These are phyloP conservation scores for Nymphalis io DNA, from an alignment of 1,140 invertebrate species.

Conservation along the genomic window DNA sequence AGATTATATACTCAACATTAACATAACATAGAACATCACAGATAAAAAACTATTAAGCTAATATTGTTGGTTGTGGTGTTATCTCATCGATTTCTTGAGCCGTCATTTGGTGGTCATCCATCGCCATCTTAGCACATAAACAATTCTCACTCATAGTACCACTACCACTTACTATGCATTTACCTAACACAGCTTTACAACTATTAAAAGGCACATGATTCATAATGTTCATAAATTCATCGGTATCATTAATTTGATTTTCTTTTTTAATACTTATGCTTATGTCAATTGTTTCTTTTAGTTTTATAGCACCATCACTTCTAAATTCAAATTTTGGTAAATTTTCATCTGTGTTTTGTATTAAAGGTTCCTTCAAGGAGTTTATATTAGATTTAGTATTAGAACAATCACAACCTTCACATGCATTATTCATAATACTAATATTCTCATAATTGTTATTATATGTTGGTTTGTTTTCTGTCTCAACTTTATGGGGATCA, in stretches of 20 bases:
- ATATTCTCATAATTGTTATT: slow-evolving; percentile 14
- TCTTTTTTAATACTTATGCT: slow-evolving; percentile 27
- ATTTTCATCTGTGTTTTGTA: slow-evolving; percentile 27
- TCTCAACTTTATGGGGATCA: slow-evolving; percentile 27
- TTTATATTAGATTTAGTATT: slow-evolving; percentile 3
- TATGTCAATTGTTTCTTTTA: slow-evolving; percentile 59
- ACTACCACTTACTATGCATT: slow-evolving; percentile 69
- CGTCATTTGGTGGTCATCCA: slow-evolving; percentile 55
- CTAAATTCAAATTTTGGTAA: slow-evolving; percentile 51
- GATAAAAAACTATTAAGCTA: slow-evolving; percentile 16
- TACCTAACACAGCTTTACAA: slow-evolving; percentile 67
- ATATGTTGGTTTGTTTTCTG: slow-evolving; percentile 3
- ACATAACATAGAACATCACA: slow-evolving; percentile 33
- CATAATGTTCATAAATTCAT: slow-evolving; percentile 33
- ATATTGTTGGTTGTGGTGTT: slow-evolving; percentile 51
- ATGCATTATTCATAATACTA: slow-evolving; percentile 25
- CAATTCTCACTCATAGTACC: slow-evolving; percentile 68
- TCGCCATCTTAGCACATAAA: slow-evolving; percentile 66
- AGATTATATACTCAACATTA: background rate
- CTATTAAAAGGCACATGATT: slow-evolving; percentile 57
- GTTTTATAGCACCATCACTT: slow-evolving; percentile 60
- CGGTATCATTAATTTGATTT: slow-evolving; percentile 24
- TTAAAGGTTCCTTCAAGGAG: background rate
- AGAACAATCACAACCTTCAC: slow-evolving; percentile 51
- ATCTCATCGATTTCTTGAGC: slow-evolving; percentile 73